A percentile compares a stretch with the other conserved stretches of the same genome.
phyloP scores from a whole-genome alignment of 2,888 invertebrate species.

The Trichopria drosophilae region DNA sequence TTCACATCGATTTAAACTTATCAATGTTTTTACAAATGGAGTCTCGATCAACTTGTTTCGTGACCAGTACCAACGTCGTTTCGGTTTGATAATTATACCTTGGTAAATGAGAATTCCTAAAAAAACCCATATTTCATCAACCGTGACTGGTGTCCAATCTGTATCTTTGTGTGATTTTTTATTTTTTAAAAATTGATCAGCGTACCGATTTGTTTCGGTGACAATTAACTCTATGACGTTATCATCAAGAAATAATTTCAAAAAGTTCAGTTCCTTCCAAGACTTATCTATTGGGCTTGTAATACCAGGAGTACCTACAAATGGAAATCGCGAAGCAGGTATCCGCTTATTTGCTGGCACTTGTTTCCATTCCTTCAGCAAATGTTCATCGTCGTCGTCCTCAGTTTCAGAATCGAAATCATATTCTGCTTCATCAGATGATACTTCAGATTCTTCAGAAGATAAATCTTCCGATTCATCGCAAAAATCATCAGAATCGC shows the following conservation, averaged over 20 bases:
- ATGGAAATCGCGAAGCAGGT: not conserved
- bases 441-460: no score
- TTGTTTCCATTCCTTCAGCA: no score
- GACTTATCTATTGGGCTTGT: not conserved
- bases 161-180: not conserved
- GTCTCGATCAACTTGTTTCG: not conserved
- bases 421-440: no score
- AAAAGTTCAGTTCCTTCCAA: not conserved
- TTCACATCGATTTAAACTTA: not conserved
- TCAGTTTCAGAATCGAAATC: no score
- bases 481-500: no score
- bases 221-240: not conserved
- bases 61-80: constrained; percentile 3
- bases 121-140: not conserved
- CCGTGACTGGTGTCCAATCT: not conserved
- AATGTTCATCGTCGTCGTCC: no score
- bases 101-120: no score
- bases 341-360: not conserved
- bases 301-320: not conserved
- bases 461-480: no score
- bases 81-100: not conserved
- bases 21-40: not conserved
- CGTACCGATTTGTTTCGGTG: constrained; percentile 4
- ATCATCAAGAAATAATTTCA: constrained; percentile 2
- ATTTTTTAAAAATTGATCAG: no score